Base-by-base conservation (phyloP, 1,140 invertebrate genomes). In the Probaryconus sp. region DNA sequence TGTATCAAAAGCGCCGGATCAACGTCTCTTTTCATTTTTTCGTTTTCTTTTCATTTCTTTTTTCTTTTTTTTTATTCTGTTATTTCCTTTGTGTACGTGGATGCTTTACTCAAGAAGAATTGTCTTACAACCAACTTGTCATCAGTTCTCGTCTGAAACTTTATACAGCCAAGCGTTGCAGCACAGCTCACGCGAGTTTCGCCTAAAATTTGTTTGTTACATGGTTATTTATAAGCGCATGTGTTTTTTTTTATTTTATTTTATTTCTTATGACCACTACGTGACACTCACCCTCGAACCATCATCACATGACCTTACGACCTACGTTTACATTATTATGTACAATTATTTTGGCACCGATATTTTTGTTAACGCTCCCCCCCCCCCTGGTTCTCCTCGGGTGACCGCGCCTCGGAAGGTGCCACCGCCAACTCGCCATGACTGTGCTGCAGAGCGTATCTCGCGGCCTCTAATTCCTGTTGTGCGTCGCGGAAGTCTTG, bases 301-400 rank as follows among this genome's bases (percentile, higher is more conserved):
- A n/a, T n/a, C n/a, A n/a, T 58, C 43, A 50, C 67, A 69, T 24
- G 65, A 50, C 61, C 61, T 80, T 80, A 79, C 56, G 48, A 65
- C 68, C 77, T 84, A 85, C 77, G 79, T 82, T 81, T 82, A 81
- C 65, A 76, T 79, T 86, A 83, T 80, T 86, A 86, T 86, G 42
- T 86, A 86, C 83, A 86, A 81, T 80, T 84, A 48, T 84, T 68
- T 87, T 87, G 86, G 86, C 86, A 87, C 86, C 81, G 71, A 68
- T 80, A 82, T n/a, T 79, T 79, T 78, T 81, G 11, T 55, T 76
- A n/a, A n/a, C n/a, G n/a, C n/a, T 50, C 21, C 28, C 61, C 9
- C 35, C 38, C 35, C 48, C 20, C 20, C 53, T 28, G 20, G 16
- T 20, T 64, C 14, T 20, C 18, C 21, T 5, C 7, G 31, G 18